Percentiles rank a stretch among this genome's conserved stretches.
These are phyloP conservation scores for Rhamnusium bicolor DNA, from an alignment of 2,888 invertebrate genomes.

Conservation along the genomic window DNA sequence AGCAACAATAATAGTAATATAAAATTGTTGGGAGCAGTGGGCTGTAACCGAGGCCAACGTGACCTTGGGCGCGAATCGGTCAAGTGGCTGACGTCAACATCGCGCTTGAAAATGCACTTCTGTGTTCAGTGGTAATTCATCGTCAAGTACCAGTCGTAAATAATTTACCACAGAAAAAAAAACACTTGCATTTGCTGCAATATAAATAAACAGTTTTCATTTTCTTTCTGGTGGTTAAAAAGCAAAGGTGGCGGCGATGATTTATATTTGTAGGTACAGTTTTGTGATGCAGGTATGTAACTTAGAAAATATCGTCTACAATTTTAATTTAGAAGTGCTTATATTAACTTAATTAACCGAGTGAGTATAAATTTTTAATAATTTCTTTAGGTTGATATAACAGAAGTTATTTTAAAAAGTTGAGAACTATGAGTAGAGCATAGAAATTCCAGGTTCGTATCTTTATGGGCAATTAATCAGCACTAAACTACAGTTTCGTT, in stretches of 20 bases:
- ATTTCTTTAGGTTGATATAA: no score
- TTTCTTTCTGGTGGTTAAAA: not conserved
- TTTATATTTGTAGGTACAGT: not conserved
- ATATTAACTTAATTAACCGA: no score
- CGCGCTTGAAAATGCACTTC: constrained; percentile 33
- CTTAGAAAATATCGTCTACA: no score
- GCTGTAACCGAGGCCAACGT: constrained; percentile 54
- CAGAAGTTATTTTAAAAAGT: no score
- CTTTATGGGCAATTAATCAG: no score
- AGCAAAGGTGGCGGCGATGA: not conserved
- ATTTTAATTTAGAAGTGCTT: no score
- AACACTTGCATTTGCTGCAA: not conserved
- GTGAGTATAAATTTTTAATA: no score
- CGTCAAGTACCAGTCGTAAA: constrained; percentile 1
- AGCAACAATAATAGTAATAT: constrained; percentile 42
- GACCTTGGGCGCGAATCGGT: constrained; percentile 58
- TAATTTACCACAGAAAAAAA: not conserved
- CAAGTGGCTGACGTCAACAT: constrained; percentile 57
- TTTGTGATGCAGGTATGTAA: no score
- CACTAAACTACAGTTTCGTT: no score
- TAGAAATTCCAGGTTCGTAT: no score
- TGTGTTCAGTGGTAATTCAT: not conserved
- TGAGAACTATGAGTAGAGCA: no score
- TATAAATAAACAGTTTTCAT: not conserved
- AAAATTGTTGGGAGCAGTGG: constrained; percentile 57